Evolutionary conservation across 2,888 invertebrate species (phyloP).

Genomic region (Villa cingulata): DNA sequence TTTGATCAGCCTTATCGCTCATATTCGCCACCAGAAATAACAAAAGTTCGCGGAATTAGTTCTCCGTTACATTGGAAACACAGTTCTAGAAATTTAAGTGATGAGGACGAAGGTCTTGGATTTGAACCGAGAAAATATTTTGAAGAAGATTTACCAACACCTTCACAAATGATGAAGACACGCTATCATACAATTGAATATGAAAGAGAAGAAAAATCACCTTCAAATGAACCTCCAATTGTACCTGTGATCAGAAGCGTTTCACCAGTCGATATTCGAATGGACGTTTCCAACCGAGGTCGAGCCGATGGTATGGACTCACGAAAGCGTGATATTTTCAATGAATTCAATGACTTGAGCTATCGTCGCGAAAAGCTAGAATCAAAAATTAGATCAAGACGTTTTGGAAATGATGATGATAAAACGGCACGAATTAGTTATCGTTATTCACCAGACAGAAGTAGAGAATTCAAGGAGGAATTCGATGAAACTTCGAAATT

Average conservation of each 20-base stretch:
- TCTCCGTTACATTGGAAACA: slow-evolving; percentile 33
- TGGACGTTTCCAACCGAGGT: slow-evolving; percentile 36
- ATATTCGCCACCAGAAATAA: slow-evolving; percentile 16
- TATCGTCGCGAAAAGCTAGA: slow-evolving; percentile 61
- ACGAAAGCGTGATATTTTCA: slow-evolving; percentile 40
- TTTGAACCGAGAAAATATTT: slow-evolving; percentile 44
- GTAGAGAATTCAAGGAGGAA: slow-evolving; percentile 33
- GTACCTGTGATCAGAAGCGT: slow-evolving; percentile 47
- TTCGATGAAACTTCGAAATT: slow-evolving; percentile 37
- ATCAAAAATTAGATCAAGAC: slow-evolving; percentile 55
- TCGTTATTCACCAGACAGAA: slow-evolving; percentile 37
- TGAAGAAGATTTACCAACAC: slow-evolving; percentile 30
- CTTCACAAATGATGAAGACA: background rate
- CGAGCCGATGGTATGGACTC: slow-evolving; percentile 54
- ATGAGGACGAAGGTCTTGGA: slow-evolving; percentile 69
- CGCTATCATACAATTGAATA: slow-evolving; percentile 1
- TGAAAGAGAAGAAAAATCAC: slow-evolving; percentile 16
- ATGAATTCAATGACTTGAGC: slow-evolving; percentile 48
- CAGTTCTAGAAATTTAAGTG: slow-evolving; percentile 40
- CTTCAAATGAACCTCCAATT: slow-evolving; percentile 44
- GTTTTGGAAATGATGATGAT: slow-evolving; percentile 34
- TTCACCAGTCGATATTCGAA: slow-evolving; percentile 31
- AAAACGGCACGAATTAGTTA: slow-evolving; percentile 22
- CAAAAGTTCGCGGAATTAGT: slow-evolving; percentile 20
- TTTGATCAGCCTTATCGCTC: slow-evolving; percentile 9